Conservation (phyloP, 2,888 invertebrate genomes). For the Ormyrus labotus region DNA sequence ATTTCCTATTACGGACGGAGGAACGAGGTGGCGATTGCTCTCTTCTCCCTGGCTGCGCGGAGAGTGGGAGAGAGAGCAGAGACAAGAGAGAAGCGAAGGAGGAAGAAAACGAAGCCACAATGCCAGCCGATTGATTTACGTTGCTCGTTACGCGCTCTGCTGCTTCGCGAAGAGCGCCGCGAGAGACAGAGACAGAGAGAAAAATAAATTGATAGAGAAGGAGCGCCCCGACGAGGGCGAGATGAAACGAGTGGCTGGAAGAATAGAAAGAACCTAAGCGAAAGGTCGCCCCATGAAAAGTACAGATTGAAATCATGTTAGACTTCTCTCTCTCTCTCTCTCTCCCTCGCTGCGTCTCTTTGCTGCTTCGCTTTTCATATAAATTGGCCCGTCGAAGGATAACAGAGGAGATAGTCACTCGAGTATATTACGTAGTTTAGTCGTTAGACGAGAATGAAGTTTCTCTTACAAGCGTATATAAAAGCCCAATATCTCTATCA, state of each 20-base stretch:
- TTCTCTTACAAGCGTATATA: not conserved
- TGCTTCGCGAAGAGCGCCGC: slow-evolving; percentile 63
- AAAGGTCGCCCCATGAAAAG: slow-evolving; percentile 39
- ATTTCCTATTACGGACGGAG: slow-evolving; percentile 40
- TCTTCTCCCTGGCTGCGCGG: not conserved
- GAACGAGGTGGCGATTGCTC: slow-evolving; percentile 21
- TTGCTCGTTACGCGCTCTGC: slow-evolving; percentile 75
- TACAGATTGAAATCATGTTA: slow-evolving; percentile 40
- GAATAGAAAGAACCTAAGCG: slow-evolving; percentile 32
- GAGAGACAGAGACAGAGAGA: slow-evolving; percentile 60
- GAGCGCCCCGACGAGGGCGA: not conserved
- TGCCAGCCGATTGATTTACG: slow-evolving; percentile 75
- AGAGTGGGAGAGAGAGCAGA: not conserved
- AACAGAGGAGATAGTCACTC: slow-evolving; percentile 15
- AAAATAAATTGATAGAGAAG: slow-evolving; percentile 20
- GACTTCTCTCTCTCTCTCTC: slow-evolving; percentile 15
- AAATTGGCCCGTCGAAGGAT: slow-evolving; percentile 27
- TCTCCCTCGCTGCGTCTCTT: not conserved
- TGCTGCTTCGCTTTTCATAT: not conserved
- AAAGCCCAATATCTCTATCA: not conserved
- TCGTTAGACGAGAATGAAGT: slow-evolving; percentile 19
- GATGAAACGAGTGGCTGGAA: not conserved
- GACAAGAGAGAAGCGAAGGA: not conserved
- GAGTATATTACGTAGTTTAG: slow-evolving; percentile 16
- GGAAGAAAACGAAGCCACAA: slow-evolving; percentile 68